Conservation (phyloP, 2,113 vertebrate genomes). For the Cepphus grylle region DNA sequence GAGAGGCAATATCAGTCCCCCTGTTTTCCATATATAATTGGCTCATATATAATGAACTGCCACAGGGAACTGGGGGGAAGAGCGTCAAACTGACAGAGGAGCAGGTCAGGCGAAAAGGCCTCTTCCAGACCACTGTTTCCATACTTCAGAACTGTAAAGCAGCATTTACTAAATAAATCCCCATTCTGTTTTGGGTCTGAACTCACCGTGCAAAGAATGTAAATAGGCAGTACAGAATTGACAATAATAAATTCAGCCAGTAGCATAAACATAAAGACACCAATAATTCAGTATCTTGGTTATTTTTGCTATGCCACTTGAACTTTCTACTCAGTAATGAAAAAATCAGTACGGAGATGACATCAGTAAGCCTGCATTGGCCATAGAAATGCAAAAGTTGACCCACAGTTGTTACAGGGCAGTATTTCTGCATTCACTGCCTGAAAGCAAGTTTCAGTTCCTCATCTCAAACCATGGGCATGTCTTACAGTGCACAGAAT, state of each 20-base stretch:
- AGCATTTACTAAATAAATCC: not conserved
- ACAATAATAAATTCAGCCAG: not conserved
- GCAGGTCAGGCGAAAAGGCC: not conserved
- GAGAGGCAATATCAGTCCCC: not conserved
- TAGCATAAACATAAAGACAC: not conserved
- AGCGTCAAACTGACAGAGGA: not conserved
- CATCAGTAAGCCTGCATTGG: not conserved
- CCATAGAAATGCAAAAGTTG: not conserved
- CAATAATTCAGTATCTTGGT: not conserved
- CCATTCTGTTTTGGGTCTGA: not conserved
- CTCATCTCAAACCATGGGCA: not conserved
- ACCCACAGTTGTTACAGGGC: not conserved
- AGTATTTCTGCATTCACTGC: not conserved
- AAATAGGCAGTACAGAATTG: not conserved
- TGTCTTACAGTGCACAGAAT: not conserved
- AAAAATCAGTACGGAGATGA: not conserved
- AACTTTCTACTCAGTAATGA: not conserved
- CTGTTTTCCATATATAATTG: not conserved
- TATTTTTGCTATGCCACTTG: not conserved
- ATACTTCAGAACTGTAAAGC: not conserved
- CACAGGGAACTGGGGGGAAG: not conserved
- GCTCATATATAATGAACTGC: not conserved
- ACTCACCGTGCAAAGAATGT: not conserved
- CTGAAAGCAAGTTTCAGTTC: not conserved
- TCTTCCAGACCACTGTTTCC: not conserved